Base-by-base conservation (phyloP, 2,797 vertebrate species). In the Crenuchus spilurus region DNA sequence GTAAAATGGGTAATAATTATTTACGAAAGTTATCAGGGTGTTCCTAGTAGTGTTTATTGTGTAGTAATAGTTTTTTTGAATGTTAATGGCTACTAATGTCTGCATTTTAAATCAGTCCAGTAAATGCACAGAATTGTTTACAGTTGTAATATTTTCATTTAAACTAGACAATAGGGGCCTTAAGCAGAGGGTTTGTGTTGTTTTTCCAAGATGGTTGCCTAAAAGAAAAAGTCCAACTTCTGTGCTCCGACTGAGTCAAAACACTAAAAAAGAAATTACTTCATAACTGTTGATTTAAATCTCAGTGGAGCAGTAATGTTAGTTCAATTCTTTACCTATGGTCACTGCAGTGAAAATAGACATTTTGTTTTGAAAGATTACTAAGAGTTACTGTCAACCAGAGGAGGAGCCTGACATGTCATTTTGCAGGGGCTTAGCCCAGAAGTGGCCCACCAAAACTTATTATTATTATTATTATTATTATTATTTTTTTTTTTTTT, bases 321-420 rank as follows among this genome's bases (percentile, higher is more conserved):
- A 51, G 48, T 51, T 51, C 48, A 51, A 2, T 51, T 51, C 7
- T 51, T 51, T 51, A 51, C 48, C 48, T 24, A 6, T 22, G 8
- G 48, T 51, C 48, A 51, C 7, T 51, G 48, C 48, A 51, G 48
- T 51, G 48, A 22, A 51, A 51, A 6, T 51, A 51, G 48, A 22
- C 48, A 51, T 51, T 55, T 28, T 8, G 52, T 55, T 55, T 55
- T 55, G 52, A 30, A 55, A 10, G 52, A 13, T 55, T 51, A 51
- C 48, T 51, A 51, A 22, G 8, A 16, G 52, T 55, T 55, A 55
- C n/a, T n/a, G n/a, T n/a, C n/a, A n/a, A n/a, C n/a, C n/a, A n/a
- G n/a, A n/a, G n/a, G n/a, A n/a, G n/a, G n/a, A n/a, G n/a, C n/a
- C n/a, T n/a, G n/a, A n/a, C n/a, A n/a, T n/a, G n/a, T n/a, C n/a